Percentiles rank a stretch among this genome's conserved stretches.
Evolutionary conservation across 1,140 invertebrate genomes (phyloP).

Genomic region (Drosophila ambigua): DNA sequence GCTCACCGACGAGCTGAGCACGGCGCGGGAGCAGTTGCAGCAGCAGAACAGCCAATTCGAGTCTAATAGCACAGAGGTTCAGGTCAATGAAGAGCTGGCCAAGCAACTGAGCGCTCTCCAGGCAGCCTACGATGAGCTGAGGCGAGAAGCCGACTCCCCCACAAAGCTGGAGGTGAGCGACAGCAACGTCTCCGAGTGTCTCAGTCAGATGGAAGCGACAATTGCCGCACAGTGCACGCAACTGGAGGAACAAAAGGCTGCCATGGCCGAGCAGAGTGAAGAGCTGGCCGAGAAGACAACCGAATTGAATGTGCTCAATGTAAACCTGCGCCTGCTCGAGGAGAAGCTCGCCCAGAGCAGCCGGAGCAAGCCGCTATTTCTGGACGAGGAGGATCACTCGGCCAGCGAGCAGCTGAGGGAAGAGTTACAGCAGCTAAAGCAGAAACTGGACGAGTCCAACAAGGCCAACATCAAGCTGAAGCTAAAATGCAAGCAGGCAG

Average conservation of each 20-base stretch:
- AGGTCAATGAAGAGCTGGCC: slow-evolving; percentile 73
- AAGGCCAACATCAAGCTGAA: slow-evolving; percentile 94
- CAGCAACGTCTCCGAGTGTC: slow-evolving; percentile 79
- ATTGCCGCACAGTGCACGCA: slow-evolving; percentile 84
- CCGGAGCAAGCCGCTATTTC: slow-evolving; percentile 77
- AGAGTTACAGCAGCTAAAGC: slow-evolving; percentile 86
- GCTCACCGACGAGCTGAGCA: slow-evolving; percentile 63
- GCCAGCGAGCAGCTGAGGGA: slow-evolving; percentile 90
- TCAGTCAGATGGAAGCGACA: slow-evolving; percentile 84
- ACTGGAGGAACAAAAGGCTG: slow-evolving; percentile 76
- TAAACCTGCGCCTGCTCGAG: slow-evolving; percentile 84
- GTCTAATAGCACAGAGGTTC: slow-evolving; percentile 42
- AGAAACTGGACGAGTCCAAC: slow-evolving; percentile 90
- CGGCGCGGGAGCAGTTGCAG: slow-evolving; percentile 84
- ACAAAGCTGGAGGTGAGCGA: slow-evolving; percentile 65
- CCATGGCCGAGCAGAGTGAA: slow-evolving; percentile 84
- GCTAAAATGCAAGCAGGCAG: slow-evolving; percentile 92
- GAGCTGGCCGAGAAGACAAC: slow-evolving; percentile 85
- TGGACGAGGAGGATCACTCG: slow-evolving; percentile 60
- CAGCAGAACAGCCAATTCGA: slow-evolving; percentile 79
- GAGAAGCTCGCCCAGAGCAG: slow-evolving; percentile 84
- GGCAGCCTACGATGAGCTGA: slow-evolving; percentile 41
- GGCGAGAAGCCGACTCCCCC: slow-evolving; percentile 9
- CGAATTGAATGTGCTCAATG: slow-evolving; percentile 84
- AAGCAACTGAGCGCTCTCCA: slow-evolving; percentile 62